Evolutionary conservation across 2,797 vertebrate species (phyloP).

Genomic region (Mus caroli): DNA sequence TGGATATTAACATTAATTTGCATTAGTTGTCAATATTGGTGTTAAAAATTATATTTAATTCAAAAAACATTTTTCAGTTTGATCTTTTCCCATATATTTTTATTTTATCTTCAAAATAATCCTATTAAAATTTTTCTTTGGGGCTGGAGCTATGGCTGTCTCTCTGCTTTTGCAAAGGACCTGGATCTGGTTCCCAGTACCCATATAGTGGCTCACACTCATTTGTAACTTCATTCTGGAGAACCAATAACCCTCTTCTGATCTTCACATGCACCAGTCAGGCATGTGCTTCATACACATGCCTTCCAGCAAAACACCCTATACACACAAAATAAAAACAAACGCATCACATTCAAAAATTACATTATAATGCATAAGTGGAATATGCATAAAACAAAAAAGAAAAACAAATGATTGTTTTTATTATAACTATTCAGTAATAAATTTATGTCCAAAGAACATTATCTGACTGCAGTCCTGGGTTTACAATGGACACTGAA

Average conservation of each 20-base stretch:
- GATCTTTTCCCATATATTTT: conserved; percentile 3
- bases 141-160: not conserved
- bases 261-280: no score
- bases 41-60: not conserved
- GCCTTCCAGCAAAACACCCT: not conserved
- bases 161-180: not conserved
- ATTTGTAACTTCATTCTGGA: not conserved
- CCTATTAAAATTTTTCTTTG: not conserved
- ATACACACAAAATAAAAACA: not conserved
- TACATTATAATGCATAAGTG: not conserved
- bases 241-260: not conserved
- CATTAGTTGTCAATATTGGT: not conserved
- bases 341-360: not conserved
- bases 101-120: conserved; percentile 16
- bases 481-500: not conserved
- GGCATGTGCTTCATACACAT: not conserved
- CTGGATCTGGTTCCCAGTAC: not conserved
- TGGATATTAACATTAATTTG: not conserved
- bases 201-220: not conserved
- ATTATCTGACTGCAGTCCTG: not conserved
- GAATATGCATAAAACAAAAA: not conserved
- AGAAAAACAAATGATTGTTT: not conserved
- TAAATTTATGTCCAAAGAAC: not conserved
- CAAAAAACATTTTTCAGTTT: not conserved
- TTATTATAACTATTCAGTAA: not conserved